Conservation (phyloP, 2,888 invertebrate species). For the Plebejus anna region DNA sequence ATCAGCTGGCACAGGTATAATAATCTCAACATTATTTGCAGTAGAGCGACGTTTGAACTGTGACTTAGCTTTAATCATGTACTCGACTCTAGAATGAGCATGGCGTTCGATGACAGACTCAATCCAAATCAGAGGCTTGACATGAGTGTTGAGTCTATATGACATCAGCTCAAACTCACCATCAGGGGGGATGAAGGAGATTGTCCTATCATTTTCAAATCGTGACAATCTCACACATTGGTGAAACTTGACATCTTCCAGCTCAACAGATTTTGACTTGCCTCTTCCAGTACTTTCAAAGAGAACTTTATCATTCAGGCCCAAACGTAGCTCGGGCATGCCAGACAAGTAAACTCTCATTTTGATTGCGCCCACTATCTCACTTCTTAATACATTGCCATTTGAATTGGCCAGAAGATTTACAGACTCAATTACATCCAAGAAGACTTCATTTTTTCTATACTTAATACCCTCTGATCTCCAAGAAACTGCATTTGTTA, state of each 20-base stretch:
- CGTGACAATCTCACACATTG: conserved; percentile 98
- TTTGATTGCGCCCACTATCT: conserved; percentile 98
- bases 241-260: conserved; percentile 99
- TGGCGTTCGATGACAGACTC: conserved; percentile 99
- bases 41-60: conserved; percentile 98
- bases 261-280: conserved; percentile 97
- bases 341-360: conserved; percentile 99
- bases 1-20: conserved; percentile 97
- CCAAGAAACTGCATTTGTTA: conserved; percentile 99
- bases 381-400: conserved; percentile 97
- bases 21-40: conserved; percentile 99
- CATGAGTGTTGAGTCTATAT: conserved; percentile 97
- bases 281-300: conserved; percentile 98
- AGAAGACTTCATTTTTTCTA: conserved; percentile 98
- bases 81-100: conserved; percentile 97
- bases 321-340: conserved; percentile 98
- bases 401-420: conserved; percentile 97
- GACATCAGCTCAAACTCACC: conserved; percentile 99
- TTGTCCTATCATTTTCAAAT: conserved; percentile 98
- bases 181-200: conserved; percentile 99
- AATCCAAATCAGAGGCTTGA: conserved; percentile 99
- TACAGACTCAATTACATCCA: conserved; percentile 99
- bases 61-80: conserved; percentile 99
- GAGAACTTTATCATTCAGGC: conserved; percentile 97
- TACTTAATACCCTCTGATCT: conserved; percentile 99